Evolutionary conservation across 2,113 vertebrate genomes (phyloP).

Genomic region (Mustela nigripes): DNA sequence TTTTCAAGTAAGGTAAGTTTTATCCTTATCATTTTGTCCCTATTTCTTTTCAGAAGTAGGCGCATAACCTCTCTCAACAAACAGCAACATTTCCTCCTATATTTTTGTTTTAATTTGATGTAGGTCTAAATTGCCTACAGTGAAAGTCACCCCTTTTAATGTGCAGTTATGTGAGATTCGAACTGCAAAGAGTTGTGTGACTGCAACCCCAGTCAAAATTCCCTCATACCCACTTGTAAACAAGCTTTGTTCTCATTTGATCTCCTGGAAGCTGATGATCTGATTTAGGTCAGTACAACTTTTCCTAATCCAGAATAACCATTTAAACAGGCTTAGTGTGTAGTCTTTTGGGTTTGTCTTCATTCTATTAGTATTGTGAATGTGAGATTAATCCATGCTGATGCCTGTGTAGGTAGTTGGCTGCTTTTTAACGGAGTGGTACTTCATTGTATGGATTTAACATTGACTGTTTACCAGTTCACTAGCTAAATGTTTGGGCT

Average conservation of each 20-base stretch:
- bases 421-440: neutral
- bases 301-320: neutral
- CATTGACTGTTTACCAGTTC: neutral
- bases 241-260: neutral
- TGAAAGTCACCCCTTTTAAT: neutral
- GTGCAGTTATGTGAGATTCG: neutral
- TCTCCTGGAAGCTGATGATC: neutral
- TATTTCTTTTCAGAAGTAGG: neutral
- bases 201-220: neutral
- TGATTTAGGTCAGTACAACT: neutral
- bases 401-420: neutral
- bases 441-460: neutral
- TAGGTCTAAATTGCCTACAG: neutral
- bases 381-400: neutral
- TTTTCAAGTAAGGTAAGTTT: neutral
- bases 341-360: neutral
- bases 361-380: neutral
- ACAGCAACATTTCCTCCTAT: neutral
- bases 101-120: neutral
- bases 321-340: neutral
- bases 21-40: neutral
- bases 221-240: neutral
- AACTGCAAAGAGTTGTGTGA: neutral
- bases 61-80: neutral
- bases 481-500: neutral